Conservation (phyloP, 2,797 vertebrate species). For the Glyptemys insculpta region DNA sequence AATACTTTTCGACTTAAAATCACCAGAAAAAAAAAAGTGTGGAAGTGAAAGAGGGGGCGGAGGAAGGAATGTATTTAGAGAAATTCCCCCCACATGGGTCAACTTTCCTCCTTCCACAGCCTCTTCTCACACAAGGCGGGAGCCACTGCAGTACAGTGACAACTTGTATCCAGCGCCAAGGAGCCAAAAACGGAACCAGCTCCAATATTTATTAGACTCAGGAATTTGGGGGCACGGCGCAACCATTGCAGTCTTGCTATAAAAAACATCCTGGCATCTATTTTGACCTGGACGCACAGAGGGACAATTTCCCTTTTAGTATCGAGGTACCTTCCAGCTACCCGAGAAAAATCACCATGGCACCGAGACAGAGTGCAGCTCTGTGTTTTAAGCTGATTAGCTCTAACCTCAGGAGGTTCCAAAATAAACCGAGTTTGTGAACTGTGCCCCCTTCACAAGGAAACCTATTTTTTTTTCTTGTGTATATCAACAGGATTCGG, state of each 20-base stretch:
- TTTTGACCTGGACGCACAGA: not conserved
- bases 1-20: not conserved
- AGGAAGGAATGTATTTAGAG: not conserved
- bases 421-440: slow-evolving; percentile 11
- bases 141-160: not conserved
- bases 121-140: not conserved
- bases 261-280: not conserved
- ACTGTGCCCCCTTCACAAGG: not conserved
- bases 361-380: not conserved
- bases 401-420: not conserved
- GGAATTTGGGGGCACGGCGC: not conserved
- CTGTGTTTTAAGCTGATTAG: slow-evolving; percentile 14
- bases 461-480: not conserved
- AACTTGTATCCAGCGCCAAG: not conserved
- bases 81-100: not conserved
- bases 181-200: not conserved
- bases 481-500: not conserved
- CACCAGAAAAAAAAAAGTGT: not conserved
- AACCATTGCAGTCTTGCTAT: not conserved
- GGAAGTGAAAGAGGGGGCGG: not conserved
- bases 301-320: not conserved
- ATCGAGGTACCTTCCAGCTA: not conserved
- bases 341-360: not conserved
- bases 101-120: not conserved
- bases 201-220: not conserved